Conservation (phyloP, 2,113 vertebrate species). For the Nothobranchius furzeri region DNA sequence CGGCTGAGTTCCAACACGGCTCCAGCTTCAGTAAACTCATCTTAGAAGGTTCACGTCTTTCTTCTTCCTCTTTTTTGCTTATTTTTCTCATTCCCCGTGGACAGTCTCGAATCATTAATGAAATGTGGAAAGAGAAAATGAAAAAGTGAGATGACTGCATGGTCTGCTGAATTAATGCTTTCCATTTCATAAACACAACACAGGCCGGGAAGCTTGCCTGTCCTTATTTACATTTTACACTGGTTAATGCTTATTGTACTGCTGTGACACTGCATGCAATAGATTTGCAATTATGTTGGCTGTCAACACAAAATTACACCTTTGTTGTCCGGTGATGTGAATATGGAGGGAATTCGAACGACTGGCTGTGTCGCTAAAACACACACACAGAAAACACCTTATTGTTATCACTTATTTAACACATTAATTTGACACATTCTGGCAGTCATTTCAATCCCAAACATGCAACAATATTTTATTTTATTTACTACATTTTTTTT, state of each 20-base stretch:
- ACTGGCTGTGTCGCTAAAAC: not conserved
- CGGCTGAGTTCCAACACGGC: conserved; percentile 3
- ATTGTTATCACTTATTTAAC: conserved; percentile 16
- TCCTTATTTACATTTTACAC: conserved; percentile 32
- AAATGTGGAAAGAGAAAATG: conserved; percentile 43
- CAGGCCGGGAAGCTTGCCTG: conserved; percentile 11
- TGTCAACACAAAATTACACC: conserved; percentile 38
- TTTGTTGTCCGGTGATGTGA: conserved; percentile 18
- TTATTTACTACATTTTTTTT: not conserved
- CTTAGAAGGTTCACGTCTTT: conserved; percentile 10
- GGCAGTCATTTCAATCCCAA: conserved; percentile 2
- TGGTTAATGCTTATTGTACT: conserved; percentile 30
- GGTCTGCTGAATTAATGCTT: conserved; percentile 54
- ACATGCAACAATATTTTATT: not conserved
- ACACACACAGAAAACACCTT: conserved; percentile 9
- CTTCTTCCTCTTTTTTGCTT: conserved; percentile 2
- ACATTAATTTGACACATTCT: conserved; percentile 28
- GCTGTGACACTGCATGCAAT: conserved; percentile 18
- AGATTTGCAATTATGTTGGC: conserved; percentile 21
- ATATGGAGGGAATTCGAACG: conserved; percentile 7
- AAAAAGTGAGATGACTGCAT: conserved; percentile 43
- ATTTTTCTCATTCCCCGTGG: conserved; percentile 28
- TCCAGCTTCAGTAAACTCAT: conserved; percentile 10
- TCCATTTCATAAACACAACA: conserved; percentile 43
- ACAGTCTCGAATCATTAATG: conserved; percentile 31